phyloP scores from a whole-genome alignment of 2,888 invertebrate genomes.

The Polydrusus pterygomalis region DNA sequence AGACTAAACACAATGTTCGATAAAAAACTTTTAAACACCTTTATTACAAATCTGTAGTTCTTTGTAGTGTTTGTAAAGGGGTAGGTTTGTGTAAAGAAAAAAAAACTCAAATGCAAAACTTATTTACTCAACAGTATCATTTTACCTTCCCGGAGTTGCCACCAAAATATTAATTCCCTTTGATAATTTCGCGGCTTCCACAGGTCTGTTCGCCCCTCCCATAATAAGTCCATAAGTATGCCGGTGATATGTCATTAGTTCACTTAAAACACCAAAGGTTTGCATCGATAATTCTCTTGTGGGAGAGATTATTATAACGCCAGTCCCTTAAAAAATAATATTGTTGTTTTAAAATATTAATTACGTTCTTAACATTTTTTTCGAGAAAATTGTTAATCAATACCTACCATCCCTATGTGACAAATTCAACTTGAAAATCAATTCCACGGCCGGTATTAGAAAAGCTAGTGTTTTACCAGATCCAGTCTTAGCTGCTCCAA shows the following conservation, averaged over 20 bases:
- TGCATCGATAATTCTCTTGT: slow-evolving; percentile 98
- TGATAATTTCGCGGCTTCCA: slow-evolving; percentile 91
- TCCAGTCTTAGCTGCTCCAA: slow-evolving; percentile 96
- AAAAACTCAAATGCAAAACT: too few relatives aligned
- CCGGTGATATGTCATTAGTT: slow-evolving; percentile 91
- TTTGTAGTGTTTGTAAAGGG: too few relatives aligned
- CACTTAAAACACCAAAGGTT: slow-evolving; percentile 95
- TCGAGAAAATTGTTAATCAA: too few relatives aligned
- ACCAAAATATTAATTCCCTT: slow-evolving; percentile 95
- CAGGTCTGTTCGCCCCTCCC: slow-evolving; percentile 93
- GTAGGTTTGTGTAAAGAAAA: too few relatives aligned
- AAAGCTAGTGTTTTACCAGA: slow-evolving; percentile 98
- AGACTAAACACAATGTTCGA: too few relatives aligned
- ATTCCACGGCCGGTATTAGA: slow-evolving; percentile 94
- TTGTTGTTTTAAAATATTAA: not conserved
- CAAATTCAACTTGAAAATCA: slow-evolving; percentile 91
- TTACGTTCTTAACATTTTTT: too few relatives aligned
- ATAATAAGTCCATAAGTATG: slow-evolving; percentile 96
- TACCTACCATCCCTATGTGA: slow-evolving; percentile 90
- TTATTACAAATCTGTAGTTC: too few relatives aligned
- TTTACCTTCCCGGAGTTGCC: slow-evolving; percentile 92
- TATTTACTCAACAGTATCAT: not conserved
- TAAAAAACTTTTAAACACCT: too few relatives aligned
- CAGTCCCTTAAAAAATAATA: slow-evolving; percentile 79
- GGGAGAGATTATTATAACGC: slow-evolving; percentile 94